These are phyloP conservation scores for Euplagia quadripunctaria DNA, from an alignment of 2,888 invertebrate genomes.

Conservation along the genomic window DNA sequence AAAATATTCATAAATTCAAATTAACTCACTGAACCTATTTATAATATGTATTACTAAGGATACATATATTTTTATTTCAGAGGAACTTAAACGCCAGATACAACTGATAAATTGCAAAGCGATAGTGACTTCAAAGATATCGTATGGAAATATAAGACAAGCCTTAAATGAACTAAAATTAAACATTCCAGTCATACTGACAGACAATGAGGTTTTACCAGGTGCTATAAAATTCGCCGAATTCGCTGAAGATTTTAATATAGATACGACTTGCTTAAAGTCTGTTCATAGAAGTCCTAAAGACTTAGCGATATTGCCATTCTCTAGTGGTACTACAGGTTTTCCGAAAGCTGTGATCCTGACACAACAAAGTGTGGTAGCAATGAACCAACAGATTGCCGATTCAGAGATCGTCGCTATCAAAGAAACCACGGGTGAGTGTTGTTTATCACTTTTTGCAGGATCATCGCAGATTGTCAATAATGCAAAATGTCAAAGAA, in stretches of 20 bases:
- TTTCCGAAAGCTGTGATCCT: constrained; percentile 92
- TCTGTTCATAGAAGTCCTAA: constrained; percentile 77
- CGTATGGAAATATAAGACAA: constrained; percentile 80
- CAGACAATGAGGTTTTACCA: constrained; percentile 80
- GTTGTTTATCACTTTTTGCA: not conserved
- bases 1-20: no score
- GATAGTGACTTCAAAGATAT: constrained; percentile 87
- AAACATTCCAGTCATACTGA: constrained; percentile 85
- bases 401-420: constrained; percentile 72
- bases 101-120: constrained; percentile 88
- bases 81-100: constrained; percentile 90
- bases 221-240: constrained; percentile 89
- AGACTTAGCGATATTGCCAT: constrained; percentile 91
- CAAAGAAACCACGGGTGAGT: constrained; percentile 77
- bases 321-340: constrained; percentile 96
- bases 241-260: constrained; percentile 84
- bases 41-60: no score
- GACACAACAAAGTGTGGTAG: constrained; percentile 87
- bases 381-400: constrained; percentile 79
- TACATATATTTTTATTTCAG: constrained; percentile 77
- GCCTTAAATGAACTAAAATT: constrained; percentile 80
- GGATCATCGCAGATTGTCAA: not conserved
- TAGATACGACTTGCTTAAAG: constrained; percentile 84
- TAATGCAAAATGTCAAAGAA: not conserved
- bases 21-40: no score